Base-by-base conservation (phyloP, 2,888 invertebrate species). In the Lucinisca nassula region DNA sequence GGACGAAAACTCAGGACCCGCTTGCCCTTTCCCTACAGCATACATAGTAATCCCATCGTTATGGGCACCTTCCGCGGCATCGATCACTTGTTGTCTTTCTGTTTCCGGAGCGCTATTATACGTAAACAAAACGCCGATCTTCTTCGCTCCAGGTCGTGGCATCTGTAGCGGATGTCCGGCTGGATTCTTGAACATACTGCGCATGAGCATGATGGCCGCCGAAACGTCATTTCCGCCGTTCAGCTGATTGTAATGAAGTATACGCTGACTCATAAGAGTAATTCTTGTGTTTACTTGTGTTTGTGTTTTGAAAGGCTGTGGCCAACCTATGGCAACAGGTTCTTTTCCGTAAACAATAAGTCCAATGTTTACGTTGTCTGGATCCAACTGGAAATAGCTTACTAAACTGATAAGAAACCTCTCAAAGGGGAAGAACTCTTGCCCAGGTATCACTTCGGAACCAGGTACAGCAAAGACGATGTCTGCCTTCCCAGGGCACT, bases 351-450 rank as follows among this genome's bases (percentile, higher is more conserved):
- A 92, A 37, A 93, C 55, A 32, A 93, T 87, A 0, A 92, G 85
- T 3, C 92, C 92, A 49, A 93, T 51, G 55, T 92, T 93, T 0
- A 91, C 82, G 32, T 89, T 84, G 2, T 91, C 88, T 12, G 49
- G 24, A 40, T 84, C 88, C 17, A 93, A 77, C 14, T 79, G 79
- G 75, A 91, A 92, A 72, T 89, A 92, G 79, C 92, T 91, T n/a
- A 91, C 86, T 0, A 93, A 84, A 76, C 89, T 90, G 12, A 88
- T 89, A 4, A 93, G 86, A 78, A 93, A 93, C n/a, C 83, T 79
- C 81, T 93, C 92, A 83, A 93, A 91, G 55, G 91, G 92, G 21
- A 91, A 90, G 80, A 93, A 93, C 82, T 93, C 92, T 80, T 91
- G 90, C 14, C 90, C 90, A 0, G 92, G 92, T 45, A 93, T 89